Conservation (phyloP, 2,888 invertebrate genomes). For the Scaptomyza polygonia region DNA sequence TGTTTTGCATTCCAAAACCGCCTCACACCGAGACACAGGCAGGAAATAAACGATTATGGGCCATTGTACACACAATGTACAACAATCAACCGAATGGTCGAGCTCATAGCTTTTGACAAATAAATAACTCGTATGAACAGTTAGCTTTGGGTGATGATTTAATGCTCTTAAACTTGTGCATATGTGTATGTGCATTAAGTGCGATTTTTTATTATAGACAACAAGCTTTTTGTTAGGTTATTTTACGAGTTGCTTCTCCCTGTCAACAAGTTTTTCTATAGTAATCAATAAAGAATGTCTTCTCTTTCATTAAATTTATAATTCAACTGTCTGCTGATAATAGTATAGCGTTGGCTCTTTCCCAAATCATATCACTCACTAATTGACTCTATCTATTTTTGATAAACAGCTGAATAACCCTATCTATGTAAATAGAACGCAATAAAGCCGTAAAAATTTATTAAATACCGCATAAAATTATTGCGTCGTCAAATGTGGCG, state of each 20-base stretch:
- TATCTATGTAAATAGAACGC: constrained; percentile 3
- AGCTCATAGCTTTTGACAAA: constrained; percentile 20
- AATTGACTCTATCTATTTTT: constrained; percentile 20
- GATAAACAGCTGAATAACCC: constrained; percentile 21
- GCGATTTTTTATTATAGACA: neutral
- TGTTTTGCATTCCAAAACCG: constrained; percentile 57
- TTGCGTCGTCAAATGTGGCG: constrained; percentile 20
- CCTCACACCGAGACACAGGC: constrained; percentile 42
- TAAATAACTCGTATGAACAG: neutral
- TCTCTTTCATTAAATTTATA: too few species aligned
- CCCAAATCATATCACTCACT: constrained; percentile 8
- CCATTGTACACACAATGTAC: constrained; percentile 50
- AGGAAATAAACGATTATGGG: constrained; percentile 64
- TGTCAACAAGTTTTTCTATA: neutral
- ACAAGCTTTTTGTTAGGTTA: neutral
- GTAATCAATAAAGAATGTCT: too few species aligned
- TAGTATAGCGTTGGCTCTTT: constrained; percentile 10
- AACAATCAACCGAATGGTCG: constrained; percentile 35
- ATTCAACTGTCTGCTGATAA: constrained; percentile 15
- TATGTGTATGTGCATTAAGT: too few species aligned
- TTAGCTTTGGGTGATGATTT: neutral
- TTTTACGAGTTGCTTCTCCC: neutral
- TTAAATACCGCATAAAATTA: constrained; percentile 25
- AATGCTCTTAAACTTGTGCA: constrained; percentile 3
- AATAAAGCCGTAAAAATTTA: constrained; percentile 8